Evolutionary conservation across 2,113 vertebrate genomes (phyloP).

Genomic region (Terrapene triunguis): DNA sequence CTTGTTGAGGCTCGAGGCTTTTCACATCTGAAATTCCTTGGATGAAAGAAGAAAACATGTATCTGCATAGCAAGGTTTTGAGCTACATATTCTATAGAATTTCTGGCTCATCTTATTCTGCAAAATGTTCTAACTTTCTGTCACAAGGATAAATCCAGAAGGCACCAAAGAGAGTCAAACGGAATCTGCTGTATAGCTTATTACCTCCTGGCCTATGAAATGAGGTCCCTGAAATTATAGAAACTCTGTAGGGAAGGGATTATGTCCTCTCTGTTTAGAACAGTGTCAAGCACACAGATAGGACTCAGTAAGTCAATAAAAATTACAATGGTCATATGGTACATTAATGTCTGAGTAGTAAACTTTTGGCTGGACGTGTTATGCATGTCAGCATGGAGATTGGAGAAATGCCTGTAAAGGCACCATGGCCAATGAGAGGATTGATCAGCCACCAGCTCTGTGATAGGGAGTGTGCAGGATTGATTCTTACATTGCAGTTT

Average conservation of each 20-base stretch:
- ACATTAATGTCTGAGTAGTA: not conserved
- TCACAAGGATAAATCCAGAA: not conserved
- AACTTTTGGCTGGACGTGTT: not conserved
- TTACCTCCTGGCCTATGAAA: not conserved
- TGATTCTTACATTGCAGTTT: constrained; percentile 44
- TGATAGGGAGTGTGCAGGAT: constrained; percentile 38
- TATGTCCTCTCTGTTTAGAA: not conserved
- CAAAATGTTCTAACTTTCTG: not conserved
- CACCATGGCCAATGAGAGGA: not conserved
- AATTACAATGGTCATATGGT: rapidly evolving
- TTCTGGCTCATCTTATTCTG: not conserved
- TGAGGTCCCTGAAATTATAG: not conserved
- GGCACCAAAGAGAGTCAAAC: not conserved
- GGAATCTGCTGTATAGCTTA: rapidly evolving
- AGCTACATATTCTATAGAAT: not conserved
- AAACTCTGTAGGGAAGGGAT: not conserved
- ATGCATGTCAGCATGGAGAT: rapidly evolving
- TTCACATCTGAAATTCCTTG: not conserved
- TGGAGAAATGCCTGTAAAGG: constrained; percentile 1
- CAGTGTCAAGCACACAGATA: not conserved
- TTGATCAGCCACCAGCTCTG: not conserved
- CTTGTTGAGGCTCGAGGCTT: not conserved
- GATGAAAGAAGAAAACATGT: not conserved
- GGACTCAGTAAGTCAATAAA: constrained; percentile 26
- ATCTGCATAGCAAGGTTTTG: not conserved